These are phyloP conservation scores for Phataginus tetradactyla DNA, from an alignment of 2,797 vertebrate species.

Conservation along the genomic window DNA sequence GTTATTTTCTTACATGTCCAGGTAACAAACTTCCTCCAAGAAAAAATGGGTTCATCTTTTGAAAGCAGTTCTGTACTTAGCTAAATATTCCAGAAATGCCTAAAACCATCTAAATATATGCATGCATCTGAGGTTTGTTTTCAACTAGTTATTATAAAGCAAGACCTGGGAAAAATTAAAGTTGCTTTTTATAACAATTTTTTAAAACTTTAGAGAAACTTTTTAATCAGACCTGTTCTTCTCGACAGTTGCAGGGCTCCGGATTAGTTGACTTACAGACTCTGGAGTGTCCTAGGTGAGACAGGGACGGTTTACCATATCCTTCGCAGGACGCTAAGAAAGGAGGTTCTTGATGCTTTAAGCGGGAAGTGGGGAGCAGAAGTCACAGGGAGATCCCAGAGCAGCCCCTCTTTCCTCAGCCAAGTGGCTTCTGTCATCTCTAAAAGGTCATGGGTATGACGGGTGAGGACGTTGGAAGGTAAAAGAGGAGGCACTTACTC, in stretches of 20 bases:
- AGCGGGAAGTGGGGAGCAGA: background rate
- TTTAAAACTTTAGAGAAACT: background rate
- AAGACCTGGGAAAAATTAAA: background rate
- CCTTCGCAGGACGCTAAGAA: no score
- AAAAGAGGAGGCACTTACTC: background rate
- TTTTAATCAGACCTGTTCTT: background rate
- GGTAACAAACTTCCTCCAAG: background rate
- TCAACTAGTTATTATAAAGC: background rate
- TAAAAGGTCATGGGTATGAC: fast-evolving
- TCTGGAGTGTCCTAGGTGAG: background rate
- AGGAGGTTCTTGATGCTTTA: background rate
- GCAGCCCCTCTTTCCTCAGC: background rate
- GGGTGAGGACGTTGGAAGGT: background rate
- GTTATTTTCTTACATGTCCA: background rate
- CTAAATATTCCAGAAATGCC: constrained; percentile 36
- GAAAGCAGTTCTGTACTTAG: background rate
- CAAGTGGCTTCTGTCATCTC: background rate
- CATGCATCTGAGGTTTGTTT: background rate
- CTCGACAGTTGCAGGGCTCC: background rate
- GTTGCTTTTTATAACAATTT: background rate
- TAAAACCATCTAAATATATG: background rate
- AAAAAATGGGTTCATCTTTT: background rate
- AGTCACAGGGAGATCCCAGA: no score
- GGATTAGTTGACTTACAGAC: background rate
- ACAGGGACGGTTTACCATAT: fast-evolving